phyloP scores from a whole-genome alignment of 2,888 invertebrate genomes.

The Mylabris sibirica region DNA sequence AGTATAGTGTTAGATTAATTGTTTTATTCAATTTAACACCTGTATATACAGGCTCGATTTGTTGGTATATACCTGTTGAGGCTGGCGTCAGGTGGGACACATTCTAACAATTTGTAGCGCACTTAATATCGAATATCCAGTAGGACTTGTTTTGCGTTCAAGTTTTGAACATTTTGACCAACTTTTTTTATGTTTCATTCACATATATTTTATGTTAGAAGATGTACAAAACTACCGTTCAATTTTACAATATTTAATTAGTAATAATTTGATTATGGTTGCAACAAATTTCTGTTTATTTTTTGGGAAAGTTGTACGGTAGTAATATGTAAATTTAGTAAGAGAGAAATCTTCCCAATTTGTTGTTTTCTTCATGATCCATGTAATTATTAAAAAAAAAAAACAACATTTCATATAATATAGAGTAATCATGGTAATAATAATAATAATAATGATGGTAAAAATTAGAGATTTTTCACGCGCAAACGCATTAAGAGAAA shows the following conservation, averaged over 20 bases:
- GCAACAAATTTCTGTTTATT: background rate
- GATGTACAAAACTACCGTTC: background rate
- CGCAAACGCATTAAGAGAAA: slow-evolving; percentile 25
- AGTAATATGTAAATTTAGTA: slow-evolving; percentile 6
- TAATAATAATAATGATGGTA: background rate
- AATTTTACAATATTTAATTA: background rate
- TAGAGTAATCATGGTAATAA: background rate
- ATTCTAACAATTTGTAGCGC: background rate
- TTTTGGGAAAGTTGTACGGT: slow-evolving; percentile 10
- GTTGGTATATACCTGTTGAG: slow-evolving; percentile 11
- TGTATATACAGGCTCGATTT: background rate
- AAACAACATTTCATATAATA: background rate
- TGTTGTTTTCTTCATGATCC: background rate
- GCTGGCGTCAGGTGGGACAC: slow-evolving; percentile 13
- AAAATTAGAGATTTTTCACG: slow-evolving; percentile 23
- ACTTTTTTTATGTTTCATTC: background rate
- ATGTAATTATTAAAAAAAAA: background rate
- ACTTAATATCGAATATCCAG: slow-evolving; percentile 1
- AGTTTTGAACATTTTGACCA: slow-evolving; percentile 1
- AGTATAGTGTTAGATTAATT: background rate
- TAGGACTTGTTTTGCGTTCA: slow-evolving; percentile 8
- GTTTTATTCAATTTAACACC: background rate
- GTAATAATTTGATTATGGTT: background rate
- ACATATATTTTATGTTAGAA: background rate
- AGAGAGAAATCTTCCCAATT: slow-evolving; percentile 8